These are phyloP conservation scores for Alviniconcha marisindica DNA, from an alignment of 1,140 invertebrate species.

Conservation along the genomic window DNA sequence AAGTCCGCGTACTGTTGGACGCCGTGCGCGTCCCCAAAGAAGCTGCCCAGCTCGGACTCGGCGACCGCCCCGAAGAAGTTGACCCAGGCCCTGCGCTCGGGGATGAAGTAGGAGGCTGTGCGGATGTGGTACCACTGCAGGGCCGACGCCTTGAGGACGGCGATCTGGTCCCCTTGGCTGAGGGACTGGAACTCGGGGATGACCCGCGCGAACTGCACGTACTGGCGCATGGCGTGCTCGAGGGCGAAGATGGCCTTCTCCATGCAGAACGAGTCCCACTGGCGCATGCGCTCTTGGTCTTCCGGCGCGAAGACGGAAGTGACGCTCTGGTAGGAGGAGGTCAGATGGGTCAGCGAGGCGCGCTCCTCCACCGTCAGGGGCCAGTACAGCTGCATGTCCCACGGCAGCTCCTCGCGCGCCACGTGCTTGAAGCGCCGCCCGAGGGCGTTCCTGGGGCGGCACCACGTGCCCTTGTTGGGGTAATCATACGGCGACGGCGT, in stretches of 20 bases:
- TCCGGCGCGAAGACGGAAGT: not conserved
- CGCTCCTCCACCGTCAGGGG: conserved; percentile 28
- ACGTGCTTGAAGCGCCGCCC: conserved; percentile 30
- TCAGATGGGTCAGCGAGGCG: conserved; percentile 25
- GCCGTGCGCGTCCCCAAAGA: conserved; percentile 53
- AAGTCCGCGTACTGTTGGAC: conserved; percentile 62
- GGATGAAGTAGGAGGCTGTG: conserved; percentile 8
- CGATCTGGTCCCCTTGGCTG: conserved; percentile 18
- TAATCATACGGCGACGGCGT: not conserved
- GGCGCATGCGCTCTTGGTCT: not conserved
- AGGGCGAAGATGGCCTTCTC: conserved; percentile 10
- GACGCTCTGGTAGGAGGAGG: conserved; percentile 15
- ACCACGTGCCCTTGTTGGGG: conserved; percentile 24
- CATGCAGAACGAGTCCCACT: conserved; percentile 5
- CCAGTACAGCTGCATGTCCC: conserved; percentile 40
- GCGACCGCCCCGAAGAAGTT: not conserved
- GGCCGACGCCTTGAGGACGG: conserved; percentile 27
- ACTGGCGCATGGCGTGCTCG: conserved; percentile 5
- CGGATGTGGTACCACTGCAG: conserved; percentile 12
- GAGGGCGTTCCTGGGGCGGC: not conserved
- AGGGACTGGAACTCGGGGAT: conserved; percentile 32
- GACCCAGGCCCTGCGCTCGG: not conserved
- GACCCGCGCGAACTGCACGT: conserved; percentile 11
- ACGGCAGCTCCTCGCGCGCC: conserved; percentile 18
- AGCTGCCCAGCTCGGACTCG: not conserved